A percentile compares a stretch with the other conserved stretches of the same genome.
Evolutionary conservation across 2,797 vertebrate genomes (phyloP).

Genomic region (Pseudomugil gertrudae): DNA sequence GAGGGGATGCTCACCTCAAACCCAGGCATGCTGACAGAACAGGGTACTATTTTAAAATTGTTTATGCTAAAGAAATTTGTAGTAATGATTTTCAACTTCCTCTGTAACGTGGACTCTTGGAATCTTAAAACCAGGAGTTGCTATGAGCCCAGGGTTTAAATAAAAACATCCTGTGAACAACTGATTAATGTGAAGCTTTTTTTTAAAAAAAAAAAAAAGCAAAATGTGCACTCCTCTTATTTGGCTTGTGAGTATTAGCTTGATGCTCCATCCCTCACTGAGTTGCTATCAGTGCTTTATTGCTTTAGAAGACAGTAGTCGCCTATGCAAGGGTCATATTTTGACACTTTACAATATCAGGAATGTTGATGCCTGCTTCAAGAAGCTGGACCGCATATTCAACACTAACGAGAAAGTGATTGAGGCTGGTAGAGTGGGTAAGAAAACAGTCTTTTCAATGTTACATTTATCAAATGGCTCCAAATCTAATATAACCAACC

Average conservation of each 20-base stretch:
- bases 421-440: constrained; percentile 78
- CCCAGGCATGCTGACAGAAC: constrained; percentile 17
- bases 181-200: constrained; percentile 2
- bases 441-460: constrained; percentile 7
- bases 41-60: constrained; percentile 7
- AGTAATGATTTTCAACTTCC: constrained; percentile 3
- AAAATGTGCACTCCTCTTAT: constrained; percentile 55
- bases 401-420: constrained; percentile 60
- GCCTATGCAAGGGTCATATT: constrained; percentile 72
- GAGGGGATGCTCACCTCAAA: constrained; percentile 40
- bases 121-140: constrained; percentile 16
- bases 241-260: constrained; percentile 47
- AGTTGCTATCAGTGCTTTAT: constrained; percentile 79
- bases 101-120: constrained; percentile 9
- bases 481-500: background rate
- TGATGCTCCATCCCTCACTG: constrained; percentile 39
- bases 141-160: constrained; percentile 48
- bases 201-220: too few relatives aligned
- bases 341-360: constrained; percentile 39
- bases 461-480: background rate
- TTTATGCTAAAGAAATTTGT: constrained; percentile 12
- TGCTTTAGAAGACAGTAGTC: constrained; percentile 18
- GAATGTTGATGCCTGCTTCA: constrained; percentile 73
- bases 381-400: constrained; percentile 67
- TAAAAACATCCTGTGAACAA: constrained; percentile 26